Evolutionary conservation across 2,888 invertebrate genomes (phyloP), one percentile per base, ranked within the genome.

Genomic region (Deilephila porcellus): DNA sequence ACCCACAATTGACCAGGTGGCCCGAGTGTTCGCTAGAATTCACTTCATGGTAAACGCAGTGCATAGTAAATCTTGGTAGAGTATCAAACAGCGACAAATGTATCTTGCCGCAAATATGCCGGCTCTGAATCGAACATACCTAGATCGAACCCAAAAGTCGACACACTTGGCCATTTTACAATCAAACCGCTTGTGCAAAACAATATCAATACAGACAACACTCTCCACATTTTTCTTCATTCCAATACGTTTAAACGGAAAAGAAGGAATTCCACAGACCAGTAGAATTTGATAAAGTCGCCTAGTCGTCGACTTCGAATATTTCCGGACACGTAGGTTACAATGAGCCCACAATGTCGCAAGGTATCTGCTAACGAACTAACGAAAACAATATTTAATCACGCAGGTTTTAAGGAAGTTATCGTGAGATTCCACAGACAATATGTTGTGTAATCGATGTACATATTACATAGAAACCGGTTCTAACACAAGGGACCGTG

Each of bases 381-480:
- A 29, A 60, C 2, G n/a, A 34, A 34, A 62, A 62, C 62, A n/a
- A 19, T n/a, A n/a, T 56, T 63, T 6, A 34, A 37, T 19, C 17
- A 67, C 25, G 45, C 14, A 62, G 2, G 32, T 11, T 45, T 52
- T 52, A 45, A 64, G 52, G 45, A 67, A 67, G 67, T 52, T 67
- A 67, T 67, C 45, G 67, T 67, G 67, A 45, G 67, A 67, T 8
- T n/a, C 34, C 7, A 5, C 20, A 67, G 14, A 67, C 45, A 67
- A 52, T 67, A 67, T 67, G 52, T 67, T 67, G 67, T 67, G 52
- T 67, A 67, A 67, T 52, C 52, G 67, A 67, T 64, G 60, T 17
- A 60, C 29, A 34, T 64, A 45, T 8, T 45, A 64, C 45, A 20
- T 25, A 60, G 60, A 60, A 67, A 67, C 67, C 67, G 67, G 67